A percentile compares a stretch with the other conserved stretches of the same genome.
Evolutionary conservation across 2,113 vertebrate genomes (phyloP).

Genomic region (Ramphastos sulfuratus): DNA sequence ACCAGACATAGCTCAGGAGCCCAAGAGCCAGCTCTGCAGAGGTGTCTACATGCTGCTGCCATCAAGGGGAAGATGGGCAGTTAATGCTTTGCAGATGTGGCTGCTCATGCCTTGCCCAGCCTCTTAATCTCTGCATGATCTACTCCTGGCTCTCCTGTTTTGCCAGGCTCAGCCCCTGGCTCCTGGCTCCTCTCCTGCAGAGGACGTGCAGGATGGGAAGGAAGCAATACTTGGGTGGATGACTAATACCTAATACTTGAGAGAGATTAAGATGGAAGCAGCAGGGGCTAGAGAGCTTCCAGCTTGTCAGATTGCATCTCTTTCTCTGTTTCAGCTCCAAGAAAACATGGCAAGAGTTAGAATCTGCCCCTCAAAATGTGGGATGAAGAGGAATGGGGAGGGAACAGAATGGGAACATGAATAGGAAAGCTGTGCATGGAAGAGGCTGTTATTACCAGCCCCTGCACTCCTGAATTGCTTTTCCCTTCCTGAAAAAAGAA

Average conservation of each 20-base stretch:
- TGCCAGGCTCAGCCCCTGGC: neutral
- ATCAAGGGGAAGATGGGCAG: neutral
- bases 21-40: neutral
- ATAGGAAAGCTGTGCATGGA: neutral
- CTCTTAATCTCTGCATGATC: neutral
- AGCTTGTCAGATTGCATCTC: neutral
- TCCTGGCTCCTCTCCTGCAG: constrained; percentile 1
- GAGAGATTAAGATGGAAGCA: constrained; percentile 29
- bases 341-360: neutral
- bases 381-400: neutral
- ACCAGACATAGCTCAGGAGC: neutral
- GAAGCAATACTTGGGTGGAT: constrained; percentile 21
- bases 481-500: neutral
- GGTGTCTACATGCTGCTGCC: neutral
- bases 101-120: neutral
- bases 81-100: neutral
- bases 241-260: constrained; percentile 36
- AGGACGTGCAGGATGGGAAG: neutral
- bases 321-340: neutral
- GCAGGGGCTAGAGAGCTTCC: neutral
- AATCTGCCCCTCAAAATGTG: neutral
- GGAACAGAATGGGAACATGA: neutral
- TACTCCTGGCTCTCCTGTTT: neutral
- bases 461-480: neutral
- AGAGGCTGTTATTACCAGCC: neutral